phyloP scores from a whole-genome alignment of 2,113 vertebrate genomes.

The Alligator mississippiensis region DNA sequence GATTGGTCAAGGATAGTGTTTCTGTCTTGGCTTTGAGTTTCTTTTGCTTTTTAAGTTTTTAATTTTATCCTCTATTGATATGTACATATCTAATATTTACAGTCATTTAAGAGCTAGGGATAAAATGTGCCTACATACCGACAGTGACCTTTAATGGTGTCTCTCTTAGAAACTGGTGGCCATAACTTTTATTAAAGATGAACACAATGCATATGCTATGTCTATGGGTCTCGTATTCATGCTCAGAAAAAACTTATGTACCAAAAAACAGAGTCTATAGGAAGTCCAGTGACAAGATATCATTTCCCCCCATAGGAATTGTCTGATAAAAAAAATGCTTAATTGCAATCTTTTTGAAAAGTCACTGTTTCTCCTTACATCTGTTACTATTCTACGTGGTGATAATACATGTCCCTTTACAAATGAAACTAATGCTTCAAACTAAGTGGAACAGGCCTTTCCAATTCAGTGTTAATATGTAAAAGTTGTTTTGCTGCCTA shows the following conservation, averaged over 20 bases:
- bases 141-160: background rate
- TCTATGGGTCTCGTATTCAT: background rate
- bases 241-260: background rate
- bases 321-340: background rate
- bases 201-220: background rate
- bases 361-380: background rate
- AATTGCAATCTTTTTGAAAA: background rate
- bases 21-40: background rate
- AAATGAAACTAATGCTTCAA: constrained; percentile 1
- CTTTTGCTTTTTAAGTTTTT: background rate
- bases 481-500: constrained; percentile 22
- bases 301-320: background rate
- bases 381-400: background rate
- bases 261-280: background rate
- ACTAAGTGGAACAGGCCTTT: background rate
- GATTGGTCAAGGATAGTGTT: background rate
- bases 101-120: background rate
- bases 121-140: rapidly evolving
- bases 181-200: rapidly evolving
- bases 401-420: background rate
- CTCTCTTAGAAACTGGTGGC: background rate
- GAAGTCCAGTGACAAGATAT: background rate
- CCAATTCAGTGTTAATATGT: background rate
- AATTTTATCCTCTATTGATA: background rate
- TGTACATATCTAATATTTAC: background rate